Evolutionary conservation across 2,888 invertebrate species (phyloP), one percentile per base, ranked within the genome.

Genomic region (Lymantria monacha): DNA sequence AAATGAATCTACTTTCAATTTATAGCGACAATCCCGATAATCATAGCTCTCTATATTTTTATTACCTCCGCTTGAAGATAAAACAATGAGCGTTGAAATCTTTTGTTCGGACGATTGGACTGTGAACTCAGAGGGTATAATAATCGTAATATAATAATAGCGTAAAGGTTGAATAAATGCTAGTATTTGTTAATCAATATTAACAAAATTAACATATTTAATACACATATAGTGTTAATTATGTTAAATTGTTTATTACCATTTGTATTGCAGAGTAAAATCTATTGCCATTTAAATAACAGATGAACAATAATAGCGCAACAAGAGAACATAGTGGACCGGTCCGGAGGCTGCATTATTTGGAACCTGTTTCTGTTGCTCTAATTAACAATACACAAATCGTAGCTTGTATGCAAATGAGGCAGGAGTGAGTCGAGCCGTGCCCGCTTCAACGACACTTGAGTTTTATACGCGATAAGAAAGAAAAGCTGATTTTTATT

Each of bases 301-400:
- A 87, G 85, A 86, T 84, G 82, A 84, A 86, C 87, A 83, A 85
- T 87, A 87, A 87, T 87, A 80, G 83, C 76, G 77, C 79, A 76
- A 81, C 82, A 82, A 83, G 85, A 85, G 79, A 81, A 79, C 75
- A 66, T 72, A 66, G 74, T 70, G 67, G 73, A 78, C 80, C 78
- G 75, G 79, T 79, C 66, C 47, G 59, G 65, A 51, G 65, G 75
- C 77, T 75, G 75, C 82, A 79, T 83, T 83, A 83, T 76, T 79
- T 58, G 69, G 80, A 86, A 88, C 89, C 89, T 83, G 90, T 87
- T 88, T 82, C 69, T 76, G 78, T 81, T 87, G 87, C 86, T 89
- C 90, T 89, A 90, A 91, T 91, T 91, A 91, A 90, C 90, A 85
- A 89, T 86, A 88, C 90, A 90, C 90, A 90, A 90, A 89, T 91